Evolutionary conservation across 1,140 invertebrate genomes (phyloP), one percentile per base, ranked within the genome.

Genomic region (Myzus persicae): DNA sequence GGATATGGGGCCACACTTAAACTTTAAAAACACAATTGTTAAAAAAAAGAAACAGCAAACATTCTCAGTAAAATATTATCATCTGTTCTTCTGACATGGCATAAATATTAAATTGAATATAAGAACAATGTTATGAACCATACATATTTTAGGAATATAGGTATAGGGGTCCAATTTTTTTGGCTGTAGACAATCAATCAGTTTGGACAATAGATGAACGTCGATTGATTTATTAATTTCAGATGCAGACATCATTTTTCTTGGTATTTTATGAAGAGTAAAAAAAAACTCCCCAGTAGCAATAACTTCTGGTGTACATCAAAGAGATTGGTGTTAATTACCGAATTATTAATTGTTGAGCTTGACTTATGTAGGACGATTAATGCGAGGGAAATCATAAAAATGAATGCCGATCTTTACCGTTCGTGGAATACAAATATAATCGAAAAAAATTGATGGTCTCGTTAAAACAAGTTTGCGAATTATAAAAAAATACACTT

Each of bases 291-390:
- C n/a, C n/a, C 20, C n/a, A 3, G 8, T 40, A 67, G 14, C 38
- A 46, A 81, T 92, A 92, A 81, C 14, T 82, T 38, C 11, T 92
- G n/a, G 48, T 24, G 24, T 40, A 92, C 67, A 92, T 92, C 91
- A 92, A 92, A 92, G 91, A 48, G 91, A 46, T 81, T 92, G 91
- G 91, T 92, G 91, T 92, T 82, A 92, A 92, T 92, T 82, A 92
- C 91, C 91, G 91, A 92, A 92, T 51, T 92, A 92, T 92, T 92
- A 92, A 92, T 82, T 81, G 24, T 51, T n/a, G 14, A 20, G 44
- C n/a, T 38, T 22, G 18, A 42, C 38, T 81, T 91, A 36, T 31
- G 20, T 51, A 82, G 22, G 31, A 48, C 59, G 59, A 54, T 40
- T 54, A 54, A 54, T 89, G 40, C 26, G 2, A 44, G 38, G 20